Base-by-base conservation (phyloP, 2,888 invertebrate species). In the Rhagonycha fulva region DNA sequence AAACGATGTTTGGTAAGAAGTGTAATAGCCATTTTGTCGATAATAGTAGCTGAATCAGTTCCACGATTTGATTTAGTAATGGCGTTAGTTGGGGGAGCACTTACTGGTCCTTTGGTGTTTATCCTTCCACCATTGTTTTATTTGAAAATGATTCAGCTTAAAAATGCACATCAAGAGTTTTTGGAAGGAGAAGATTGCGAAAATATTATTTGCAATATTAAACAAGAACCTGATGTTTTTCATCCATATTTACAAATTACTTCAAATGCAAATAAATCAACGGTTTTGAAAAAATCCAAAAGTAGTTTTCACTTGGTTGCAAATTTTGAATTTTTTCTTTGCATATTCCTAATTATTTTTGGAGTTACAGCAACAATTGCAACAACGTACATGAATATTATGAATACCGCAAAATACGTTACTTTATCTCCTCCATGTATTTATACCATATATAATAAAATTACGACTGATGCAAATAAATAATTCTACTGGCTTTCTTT, bases 61-160 rank as follows among this genome's bases (percentile, higher is more conserved):
- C 96, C 97, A 0, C 90, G 94, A 79, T 96, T 97, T 84, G 96
- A 96, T 83, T 89, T 96, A 19, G 94, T 97, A 11, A 94, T 97
- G 93, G 93, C 95, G 2, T 88, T 97, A 0, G 92, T 97, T 10
- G 97, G 97, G 0, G 96, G 96, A 4, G 94, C 95, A 0, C 89
- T 97, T 4, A 94, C 94, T 0, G 95, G 96, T 0, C 94, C 96
- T 0, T 87, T 96, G 11, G 94, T 96, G 82, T 97, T 96, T 81
- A 91, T 97, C 76, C 91, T 95, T 76, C 97, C 97, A 0, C 95
- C 96, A 0, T 82, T 96, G 62, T 92, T 97, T 83, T 96, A 96
- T 86, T 88, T 93, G 0, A 93, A 92, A 85, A 91, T 95, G 10
- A 87, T 91, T 71, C 89, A 89, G 70, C 88, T 94, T 81, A 87